These are phyloP conservation scores for Oophaga pumilio DNA, from an alignment of 2,113 vertebrate genomes.

Conservation along the genomic window DNA sequence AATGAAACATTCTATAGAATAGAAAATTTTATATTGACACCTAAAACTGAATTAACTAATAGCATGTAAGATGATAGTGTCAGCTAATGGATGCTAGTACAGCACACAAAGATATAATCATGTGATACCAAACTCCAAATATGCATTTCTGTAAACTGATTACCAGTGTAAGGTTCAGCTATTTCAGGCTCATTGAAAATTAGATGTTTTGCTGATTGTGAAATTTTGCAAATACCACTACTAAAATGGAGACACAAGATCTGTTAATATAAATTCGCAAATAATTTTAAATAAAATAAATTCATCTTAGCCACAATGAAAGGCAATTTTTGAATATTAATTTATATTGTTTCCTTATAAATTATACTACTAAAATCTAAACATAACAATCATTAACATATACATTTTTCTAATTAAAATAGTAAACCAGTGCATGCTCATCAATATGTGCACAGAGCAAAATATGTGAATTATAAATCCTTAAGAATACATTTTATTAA, in stretches of 20 bases:
- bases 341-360: background rate
- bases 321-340: background rate
- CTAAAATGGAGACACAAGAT: background rate
- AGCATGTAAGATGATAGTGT: constrained; percentile 46
- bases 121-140: constrained; percentile 44
- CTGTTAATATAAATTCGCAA: background rate
- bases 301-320: background rate
- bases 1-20: constrained; percentile 20
- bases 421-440: no score
- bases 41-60: constrained; percentile 52
- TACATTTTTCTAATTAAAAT: no score
- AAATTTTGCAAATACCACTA: constrained; percentile 21
- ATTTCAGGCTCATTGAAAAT: constrained; percentile 44
- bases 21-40: constrained; percentile 41
- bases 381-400: no score
- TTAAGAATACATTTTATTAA: no score
- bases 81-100: constrained; percentile 54
- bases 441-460: no score
- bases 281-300: background rate
- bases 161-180: constrained; percentile 46
- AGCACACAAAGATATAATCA: constrained; percentile 37
- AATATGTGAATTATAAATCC: no score
- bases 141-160: constrained; percentile 55
- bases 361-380: background rate
- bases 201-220: constrained; percentile 41